phyloP scores from a whole-genome alignment of 2,797 vertebrate genomes.

The Melanotaenia parkinsoni region DNA sequence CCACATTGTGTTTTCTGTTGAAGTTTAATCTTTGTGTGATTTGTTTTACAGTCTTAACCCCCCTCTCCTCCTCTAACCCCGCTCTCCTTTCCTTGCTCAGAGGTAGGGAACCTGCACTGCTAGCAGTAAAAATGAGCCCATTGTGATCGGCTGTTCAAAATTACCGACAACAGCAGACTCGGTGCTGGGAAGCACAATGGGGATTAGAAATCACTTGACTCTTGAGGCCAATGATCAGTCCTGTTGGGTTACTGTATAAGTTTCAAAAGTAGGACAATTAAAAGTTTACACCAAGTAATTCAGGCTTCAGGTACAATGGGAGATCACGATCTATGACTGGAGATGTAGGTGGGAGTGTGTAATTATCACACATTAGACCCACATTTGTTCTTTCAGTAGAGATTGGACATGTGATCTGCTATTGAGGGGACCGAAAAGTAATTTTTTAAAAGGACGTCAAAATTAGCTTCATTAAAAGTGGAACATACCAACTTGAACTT shows the following conservation, averaged over 20 bases:
- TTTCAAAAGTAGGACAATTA: conserved; percentile 67
- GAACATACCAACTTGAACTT: background rate
- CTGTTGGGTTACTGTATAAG: conserved; percentile 59
- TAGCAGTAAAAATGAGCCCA: conserved; percentile 47
- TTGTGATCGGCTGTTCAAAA: conserved; percentile 63
- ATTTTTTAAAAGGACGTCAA: background rate
- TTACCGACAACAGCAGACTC: conserved; percentile 42
- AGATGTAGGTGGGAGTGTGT: conserved; percentile 45
- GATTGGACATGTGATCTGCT: background rate
- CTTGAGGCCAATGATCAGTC: conserved; percentile 46
- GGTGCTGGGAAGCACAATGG: conserved; percentile 58
- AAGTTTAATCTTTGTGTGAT: conserved; percentile 68
- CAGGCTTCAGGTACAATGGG: conserved; percentile 24
- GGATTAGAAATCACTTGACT: conserved; percentile 68
- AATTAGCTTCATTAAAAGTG: background rate
- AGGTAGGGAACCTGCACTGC: conserved; percentile 52
- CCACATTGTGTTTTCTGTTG: conserved; percentile 52
- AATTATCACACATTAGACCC: conserved; percentile 52
- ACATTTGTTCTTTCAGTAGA: conserved; percentile 32
- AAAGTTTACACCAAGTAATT: conserved; percentile 38
- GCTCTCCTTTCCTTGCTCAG: background rate
- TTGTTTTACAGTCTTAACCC: conserved; percentile 55
- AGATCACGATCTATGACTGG: conserved; percentile 16
- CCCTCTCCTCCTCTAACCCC: background rate
- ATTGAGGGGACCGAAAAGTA: background rate